A percentile compares a stretch with the other conserved stretches of the same genome.
phyloP scores from a whole-genome alignment of 2,888 invertebrate genomes.

The Galeruca laticollis region DNA sequence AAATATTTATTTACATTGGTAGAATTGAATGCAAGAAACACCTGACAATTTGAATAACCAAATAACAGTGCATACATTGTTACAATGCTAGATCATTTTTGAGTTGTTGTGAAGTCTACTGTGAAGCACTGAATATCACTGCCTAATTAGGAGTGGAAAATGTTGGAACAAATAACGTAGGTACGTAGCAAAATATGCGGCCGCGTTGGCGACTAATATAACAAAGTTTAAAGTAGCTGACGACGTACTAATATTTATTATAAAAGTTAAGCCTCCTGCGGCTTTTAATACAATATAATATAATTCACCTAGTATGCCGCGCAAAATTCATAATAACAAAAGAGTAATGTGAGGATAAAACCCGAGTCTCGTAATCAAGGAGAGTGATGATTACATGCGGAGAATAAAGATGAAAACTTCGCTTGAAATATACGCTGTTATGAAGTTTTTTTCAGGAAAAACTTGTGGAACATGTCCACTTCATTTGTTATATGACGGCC shows the following conservation, averaged over 20 bases:
- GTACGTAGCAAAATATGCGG: background rate
- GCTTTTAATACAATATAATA: conserved; percentile 30
- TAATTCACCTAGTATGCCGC: conserved; percentile 26
- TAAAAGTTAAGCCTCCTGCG: conserved; percentile 26
- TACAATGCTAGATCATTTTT: no score
- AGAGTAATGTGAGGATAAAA: conserved; percentile 29
- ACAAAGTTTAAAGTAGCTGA: conserved; percentile 24
- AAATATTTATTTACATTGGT: no score
- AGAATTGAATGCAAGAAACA: no score
- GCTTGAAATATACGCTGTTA: conserved; percentile 6
- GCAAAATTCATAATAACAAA: conserved; percentile 18
- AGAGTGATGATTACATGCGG: conserved; percentile 23
- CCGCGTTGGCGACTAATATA: conserved; percentile 14
- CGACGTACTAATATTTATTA: conserved; percentile 26
- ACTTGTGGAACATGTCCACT: background rate
- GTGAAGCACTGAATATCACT: background rate
- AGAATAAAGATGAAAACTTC: conserved; percentile 26
- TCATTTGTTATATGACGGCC: background rate
- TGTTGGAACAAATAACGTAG: background rate
- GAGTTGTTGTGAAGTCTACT: no score
- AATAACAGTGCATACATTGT: no score
- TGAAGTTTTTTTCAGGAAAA: conserved; percentile 8
- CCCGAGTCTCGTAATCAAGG: conserved; percentile 23
- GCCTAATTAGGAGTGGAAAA: background rate
- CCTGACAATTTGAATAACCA: no score